Percentiles rank a stretch among this genome's conserved stretches.
Evolutionary conservation across 2,797 vertebrate species (phyloP).

Genomic region (Leptatherina wallacei): DNA sequence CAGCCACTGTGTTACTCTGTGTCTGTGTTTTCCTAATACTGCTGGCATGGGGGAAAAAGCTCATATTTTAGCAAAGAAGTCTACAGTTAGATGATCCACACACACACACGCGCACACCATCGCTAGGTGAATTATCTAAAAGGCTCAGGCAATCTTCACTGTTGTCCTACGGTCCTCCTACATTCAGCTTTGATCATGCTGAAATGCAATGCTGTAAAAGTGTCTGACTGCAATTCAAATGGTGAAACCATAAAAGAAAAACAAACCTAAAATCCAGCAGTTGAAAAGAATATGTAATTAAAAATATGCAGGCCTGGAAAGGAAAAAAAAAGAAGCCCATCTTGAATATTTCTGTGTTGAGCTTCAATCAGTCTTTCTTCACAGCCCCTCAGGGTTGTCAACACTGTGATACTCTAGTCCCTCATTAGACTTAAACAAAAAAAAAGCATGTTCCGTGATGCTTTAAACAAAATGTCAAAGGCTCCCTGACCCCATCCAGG

Average conservation of each 20-base stretch:
- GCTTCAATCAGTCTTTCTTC: conserved; percentile 69
- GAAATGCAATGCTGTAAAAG: conserved; percentile 67
- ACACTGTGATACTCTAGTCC: conserved; percentile 60
- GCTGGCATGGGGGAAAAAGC: conserved; percentile 46
- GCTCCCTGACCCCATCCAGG: conserved; percentile 78
- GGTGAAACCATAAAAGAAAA: conserved; percentile 59
- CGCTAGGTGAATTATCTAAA: conserved; percentile 80
- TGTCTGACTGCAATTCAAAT: conserved; percentile 66
- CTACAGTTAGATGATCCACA: conserved; percentile 78
- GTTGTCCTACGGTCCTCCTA: conserved; percentile 32
- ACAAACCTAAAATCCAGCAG: conserved; percentile 71
- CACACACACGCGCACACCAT: conserved; percentile 66
- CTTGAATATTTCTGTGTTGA: conserved; percentile 55
- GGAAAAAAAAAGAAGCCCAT: conserved; percentile 66
- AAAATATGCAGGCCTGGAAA: conserved; percentile 75
- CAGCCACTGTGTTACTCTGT: conserved; percentile 37
- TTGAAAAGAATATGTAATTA: conserved; percentile 83
- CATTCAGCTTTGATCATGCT: conserved; percentile 69
- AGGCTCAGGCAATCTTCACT: conserved; percentile 51
- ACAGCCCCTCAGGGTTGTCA: conserved; percentile 44
- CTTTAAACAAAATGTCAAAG: conserved; percentile 65
- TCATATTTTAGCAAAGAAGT: conserved; percentile 75
- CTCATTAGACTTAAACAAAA: conserved; percentile 61
- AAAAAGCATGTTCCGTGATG: conserved; percentile 77
- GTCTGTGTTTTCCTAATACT: conserved; percentile 61